Evolutionary conservation across 1,140 invertebrate genomes (phyloP).

Genomic region (Agraylea sexmaculata): DNA sequence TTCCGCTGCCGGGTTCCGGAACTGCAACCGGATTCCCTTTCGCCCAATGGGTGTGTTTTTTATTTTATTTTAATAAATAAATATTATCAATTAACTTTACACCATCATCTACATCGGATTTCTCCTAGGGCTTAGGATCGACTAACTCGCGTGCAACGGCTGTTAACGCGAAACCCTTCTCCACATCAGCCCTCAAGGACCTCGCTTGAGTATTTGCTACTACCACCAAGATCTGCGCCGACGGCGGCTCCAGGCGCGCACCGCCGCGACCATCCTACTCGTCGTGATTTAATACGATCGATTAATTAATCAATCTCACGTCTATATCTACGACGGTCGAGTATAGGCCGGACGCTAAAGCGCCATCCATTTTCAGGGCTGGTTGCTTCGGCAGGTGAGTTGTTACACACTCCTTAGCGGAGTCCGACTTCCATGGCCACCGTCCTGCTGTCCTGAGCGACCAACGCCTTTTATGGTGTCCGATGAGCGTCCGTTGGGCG

Average conservation of each 20-base stretch:
- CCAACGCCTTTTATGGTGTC: constrained; percentile 77
- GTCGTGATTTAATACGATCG: no score
- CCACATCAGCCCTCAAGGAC: constrained; percentile 51
- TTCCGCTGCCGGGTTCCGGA: constrained; percentile 37
- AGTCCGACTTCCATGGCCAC: constrained; percentile 84
- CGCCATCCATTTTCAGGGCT: constrained; percentile 87
- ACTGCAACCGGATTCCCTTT: constrained; percentile 37
- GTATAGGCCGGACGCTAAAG: constrained; percentile 67
- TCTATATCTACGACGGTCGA: no score
- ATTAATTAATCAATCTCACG: no score
- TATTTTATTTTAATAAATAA: constrained; percentile 15
- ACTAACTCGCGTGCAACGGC: constrained; percentile 79
- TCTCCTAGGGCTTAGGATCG: constrained; percentile 66
- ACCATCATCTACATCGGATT: constrained; percentile 40
- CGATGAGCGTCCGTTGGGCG: constrained; percentile 44
- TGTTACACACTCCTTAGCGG: constrained; percentile 83
- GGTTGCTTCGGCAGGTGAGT: constrained; percentile 81
- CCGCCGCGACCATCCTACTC: no score
- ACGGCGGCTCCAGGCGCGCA: no score
- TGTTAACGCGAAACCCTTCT: constrained; percentile 71
- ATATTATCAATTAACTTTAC: no score
- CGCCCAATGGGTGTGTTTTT: constrained; percentile 32
- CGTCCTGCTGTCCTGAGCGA: constrained; percentile 77
- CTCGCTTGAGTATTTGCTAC: constrained; percentile 42
- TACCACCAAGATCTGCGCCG: constrained; percentile 68